Conservation (phyloP, 2,113 vertebrate genomes). For the Epinephelus fuscoguttatus region DNA sequence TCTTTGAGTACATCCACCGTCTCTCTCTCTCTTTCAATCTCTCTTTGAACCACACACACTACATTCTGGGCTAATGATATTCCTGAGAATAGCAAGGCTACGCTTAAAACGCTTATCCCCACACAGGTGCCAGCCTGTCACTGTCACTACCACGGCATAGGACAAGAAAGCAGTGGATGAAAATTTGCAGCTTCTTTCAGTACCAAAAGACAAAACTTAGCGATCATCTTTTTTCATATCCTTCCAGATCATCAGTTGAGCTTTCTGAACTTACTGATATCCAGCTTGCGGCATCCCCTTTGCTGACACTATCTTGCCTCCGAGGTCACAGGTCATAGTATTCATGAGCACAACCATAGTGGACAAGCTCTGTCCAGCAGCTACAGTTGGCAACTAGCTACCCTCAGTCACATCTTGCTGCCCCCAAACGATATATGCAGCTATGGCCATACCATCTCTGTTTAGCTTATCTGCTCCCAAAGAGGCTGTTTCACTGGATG, state of each 20-base stretch:
- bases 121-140: too few relatives aligned
- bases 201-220: too few relatives aligned
- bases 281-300: background rate
- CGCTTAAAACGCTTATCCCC: too few relatives aligned
- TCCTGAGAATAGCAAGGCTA: too few relatives aligned
- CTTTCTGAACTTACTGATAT: constrained; percentile 17
- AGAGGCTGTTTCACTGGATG: constrained; percentile 61
- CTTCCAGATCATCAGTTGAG: constrained; percentile 5
- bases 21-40: too few relatives aligned
- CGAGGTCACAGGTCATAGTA: constrained; percentile 18
- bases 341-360: constrained; percentile 45
- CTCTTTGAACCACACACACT: too few relatives aligned
- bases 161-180: too few relatives aligned
- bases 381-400: constrained; percentile 40
- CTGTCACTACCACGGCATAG: too few relatives aligned
- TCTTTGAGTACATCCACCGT: too few relatives aligned
- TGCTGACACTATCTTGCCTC: constrained; percentile 8
- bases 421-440: constrained; percentile 7
- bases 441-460: constrained; percentile 48
- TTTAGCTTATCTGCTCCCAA: constrained; percentile 63
- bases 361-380: constrained; percentile 55
- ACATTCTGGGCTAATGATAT: too few relatives aligned
- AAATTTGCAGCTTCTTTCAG: too few relatives aligned
- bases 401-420: constrained; percentile 35
- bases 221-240: background rate